Evolutionary conservation across 2,113 vertebrate genomes (phyloP).

Genomic region (Leucosticte australis): DNA sequence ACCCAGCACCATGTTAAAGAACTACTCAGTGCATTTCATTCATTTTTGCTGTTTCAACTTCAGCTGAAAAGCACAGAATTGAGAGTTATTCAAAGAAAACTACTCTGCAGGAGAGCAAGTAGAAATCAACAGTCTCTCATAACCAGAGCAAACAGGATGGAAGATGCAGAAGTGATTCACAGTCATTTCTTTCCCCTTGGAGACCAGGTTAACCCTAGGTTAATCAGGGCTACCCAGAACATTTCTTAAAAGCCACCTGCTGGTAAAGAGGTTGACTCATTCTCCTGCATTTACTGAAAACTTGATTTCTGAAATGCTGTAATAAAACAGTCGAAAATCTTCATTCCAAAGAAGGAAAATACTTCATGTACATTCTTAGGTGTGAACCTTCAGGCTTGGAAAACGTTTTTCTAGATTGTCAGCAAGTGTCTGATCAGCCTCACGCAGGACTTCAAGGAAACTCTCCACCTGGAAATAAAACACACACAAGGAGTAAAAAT

Average conservation of each 20-base stretch:
- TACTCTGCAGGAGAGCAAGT: background rate
- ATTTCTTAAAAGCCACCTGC: background rate
- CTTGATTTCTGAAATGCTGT: background rate
- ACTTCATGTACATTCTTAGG: constrained; percentile 21
- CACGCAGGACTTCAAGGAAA: constrained; percentile 79
- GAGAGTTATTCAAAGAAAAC: background rate
- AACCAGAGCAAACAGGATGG: background rate
- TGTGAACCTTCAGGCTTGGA: constrained; percentile 71
- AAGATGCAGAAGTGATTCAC: constrained; percentile 5
- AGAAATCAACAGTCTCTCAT: background rate
- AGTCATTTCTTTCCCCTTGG: background rate
- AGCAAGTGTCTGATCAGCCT: constrained; percentile 82
- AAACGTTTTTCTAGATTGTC: constrained; percentile 77
- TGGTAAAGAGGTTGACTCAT: background rate
- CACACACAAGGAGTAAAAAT: background rate
- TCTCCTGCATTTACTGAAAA: background rate
- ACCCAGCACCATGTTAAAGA: background rate
- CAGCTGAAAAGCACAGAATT: background rate
- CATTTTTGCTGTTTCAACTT: background rate
- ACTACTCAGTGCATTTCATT: background rate
- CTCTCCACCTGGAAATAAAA: constrained; percentile 80
- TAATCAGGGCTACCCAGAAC: background rate
- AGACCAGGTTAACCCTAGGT: background rate
- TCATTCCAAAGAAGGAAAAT: constrained; percentile 10
- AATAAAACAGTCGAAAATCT: constrained; percentile 19